phyloP scores from a whole-genome alignment of 2,888 invertebrate species.

The Synergus umbraculus region DNA sequence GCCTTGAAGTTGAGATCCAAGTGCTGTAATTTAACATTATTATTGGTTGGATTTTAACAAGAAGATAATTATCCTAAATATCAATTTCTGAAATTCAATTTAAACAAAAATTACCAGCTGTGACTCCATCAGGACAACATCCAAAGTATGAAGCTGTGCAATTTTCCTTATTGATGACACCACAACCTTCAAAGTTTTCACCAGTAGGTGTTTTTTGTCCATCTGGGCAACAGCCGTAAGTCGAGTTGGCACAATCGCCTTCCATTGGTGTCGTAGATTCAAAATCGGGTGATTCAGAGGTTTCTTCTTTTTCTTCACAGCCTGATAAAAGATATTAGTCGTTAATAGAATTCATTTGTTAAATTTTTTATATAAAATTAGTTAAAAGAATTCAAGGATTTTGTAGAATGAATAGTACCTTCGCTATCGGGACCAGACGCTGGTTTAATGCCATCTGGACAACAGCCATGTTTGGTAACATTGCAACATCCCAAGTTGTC shows the following conservation, averaged over 20 bases:
- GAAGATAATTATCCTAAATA: not conserved
- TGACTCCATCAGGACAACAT: constrained; percentile 86
- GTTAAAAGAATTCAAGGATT: not conserved
- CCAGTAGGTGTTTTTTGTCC: constrained; percentile 82
- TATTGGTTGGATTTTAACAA: not conserved
- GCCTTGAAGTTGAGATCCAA: constrained; percentile 85
- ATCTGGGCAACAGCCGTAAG: constrained; percentile 89
- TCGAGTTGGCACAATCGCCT: constrained; percentile 79
- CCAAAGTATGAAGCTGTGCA: constrained; percentile 83
- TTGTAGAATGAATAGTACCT: constrained; percentile 68
- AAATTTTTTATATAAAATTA: too few relatives aligned
- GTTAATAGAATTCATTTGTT: not conserved
- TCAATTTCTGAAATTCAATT: not conserved
- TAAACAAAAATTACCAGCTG: constrained; percentile 78
- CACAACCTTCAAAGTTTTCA: constrained; percentile 83
- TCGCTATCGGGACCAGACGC: constrained; percentile 82
- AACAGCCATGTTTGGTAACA: constrained; percentile 83
- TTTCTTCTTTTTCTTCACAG: constrained; percentile 66
- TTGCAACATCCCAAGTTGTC: constrained; percentile 76
- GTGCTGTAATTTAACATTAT: constrained; percentile 76
- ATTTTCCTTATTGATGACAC: constrained; percentile 75
- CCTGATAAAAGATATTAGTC: constrained; percentile 53
- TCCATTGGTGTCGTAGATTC: constrained; percentile 65
- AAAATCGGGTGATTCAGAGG: constrained; percentile 59
- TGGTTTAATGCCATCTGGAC: constrained; percentile 83